Percentiles rank a stretch among this genome's conserved stretches.
These are phyloP conservation scores for Silvanus unidentatus DNA, from an alignment of 2,888 invertebrate genomes.

Conservation along the genomic window DNA sequence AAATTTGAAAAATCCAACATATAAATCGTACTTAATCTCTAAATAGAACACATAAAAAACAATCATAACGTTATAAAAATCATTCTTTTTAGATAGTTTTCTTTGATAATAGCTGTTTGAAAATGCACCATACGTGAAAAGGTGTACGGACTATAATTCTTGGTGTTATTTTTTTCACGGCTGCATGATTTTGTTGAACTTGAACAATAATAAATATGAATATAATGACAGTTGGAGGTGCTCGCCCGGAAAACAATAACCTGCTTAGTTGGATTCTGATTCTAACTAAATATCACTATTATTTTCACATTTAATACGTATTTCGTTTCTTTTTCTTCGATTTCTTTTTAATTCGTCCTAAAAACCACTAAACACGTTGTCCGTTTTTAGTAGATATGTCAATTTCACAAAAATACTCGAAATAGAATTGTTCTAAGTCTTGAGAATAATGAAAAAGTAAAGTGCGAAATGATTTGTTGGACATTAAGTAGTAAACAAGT, in stretches of 20 bases:
- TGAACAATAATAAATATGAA: constrained; percentile 40
- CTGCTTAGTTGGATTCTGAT: constrained; percentile 15
- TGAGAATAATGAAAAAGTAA: too few species aligned
- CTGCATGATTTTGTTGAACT: constrained; percentile 34
- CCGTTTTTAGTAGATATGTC: too few species aligned
- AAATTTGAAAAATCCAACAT: too few species aligned
- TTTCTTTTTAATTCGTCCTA: too few species aligned
- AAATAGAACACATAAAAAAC: not conserved
- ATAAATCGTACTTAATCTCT: too few species aligned
- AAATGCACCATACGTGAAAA: constrained; percentile 24
- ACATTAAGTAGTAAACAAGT: too few species aligned
- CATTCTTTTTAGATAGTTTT: constrained; percentile 20
- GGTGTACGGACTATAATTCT: constrained; percentile 30
- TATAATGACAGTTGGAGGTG: constrained; percentile 41
- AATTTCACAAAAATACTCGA: too few species aligned
- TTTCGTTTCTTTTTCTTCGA: constrained; percentile 1
- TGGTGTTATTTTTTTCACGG: constrained; percentile 31
- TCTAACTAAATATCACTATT: constrained; percentile 9
- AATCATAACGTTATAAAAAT: constrained; percentile 6
- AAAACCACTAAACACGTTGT: too few species aligned
- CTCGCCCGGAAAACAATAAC: constrained; percentile 38
- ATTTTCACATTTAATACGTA: constrained; percentile 10
- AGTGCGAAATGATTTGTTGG: too few species aligned
- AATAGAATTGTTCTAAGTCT: too few species aligned
- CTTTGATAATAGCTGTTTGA: constrained; percentile 22